phyloP scores from a whole-genome alignment of 30 jellyfish, hydroid and myxozoan species.

The Hydractinia echinata region DNA sequence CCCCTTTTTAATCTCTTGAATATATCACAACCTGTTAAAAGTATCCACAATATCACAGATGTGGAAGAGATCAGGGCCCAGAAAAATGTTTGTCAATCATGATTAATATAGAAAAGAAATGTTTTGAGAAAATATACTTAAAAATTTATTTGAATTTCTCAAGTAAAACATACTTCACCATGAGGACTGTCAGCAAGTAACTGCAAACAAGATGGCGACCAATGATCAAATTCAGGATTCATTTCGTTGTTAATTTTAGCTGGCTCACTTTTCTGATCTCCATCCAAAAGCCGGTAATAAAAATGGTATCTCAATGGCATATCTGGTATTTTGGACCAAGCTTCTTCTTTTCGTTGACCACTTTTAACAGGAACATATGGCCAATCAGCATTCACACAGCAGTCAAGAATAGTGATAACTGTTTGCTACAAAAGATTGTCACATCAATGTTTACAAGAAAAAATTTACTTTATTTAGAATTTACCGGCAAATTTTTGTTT shows the following conservation, averaged over 20 bases:
- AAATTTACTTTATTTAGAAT: not conserved
- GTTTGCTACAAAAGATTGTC: constrained; percentile 43
- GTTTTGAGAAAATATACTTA: too few species aligned
- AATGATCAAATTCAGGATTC: constrained; percentile 39
- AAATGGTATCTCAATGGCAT: constrained; percentile 82
- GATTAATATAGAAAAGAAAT: too few species aligned
- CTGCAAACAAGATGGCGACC: constrained; percentile 54
- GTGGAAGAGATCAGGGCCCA: too few species aligned
- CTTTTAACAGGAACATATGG: constrained; percentile 53
- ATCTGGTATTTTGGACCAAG: constrained; percentile 75
- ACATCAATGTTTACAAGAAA: not conserved
- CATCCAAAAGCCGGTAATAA: constrained; percentile 69
- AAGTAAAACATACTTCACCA: not conserved
- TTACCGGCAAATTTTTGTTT: too few species aligned
- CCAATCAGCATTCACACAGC: constrained; percentile 88
- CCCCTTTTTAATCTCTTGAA: too few species aligned
- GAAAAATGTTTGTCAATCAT: too few species aligned
- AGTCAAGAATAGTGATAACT: constrained; percentile 67
- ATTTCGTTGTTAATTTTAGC: constrained; percentile 24
- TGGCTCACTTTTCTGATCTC: constrained; percentile 73
- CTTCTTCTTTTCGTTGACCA: constrained; percentile 46
- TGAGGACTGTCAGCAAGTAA: constrained; percentile 59
- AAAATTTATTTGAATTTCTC: too few species aligned
- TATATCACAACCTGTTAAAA: too few species aligned
- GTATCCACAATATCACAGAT: too few species aligned